These are phyloP conservation scores for Calcarius lapponicus DNA, from an alignment of 2,797 vertebrate genomes.

Conservation along the genomic window DNA sequence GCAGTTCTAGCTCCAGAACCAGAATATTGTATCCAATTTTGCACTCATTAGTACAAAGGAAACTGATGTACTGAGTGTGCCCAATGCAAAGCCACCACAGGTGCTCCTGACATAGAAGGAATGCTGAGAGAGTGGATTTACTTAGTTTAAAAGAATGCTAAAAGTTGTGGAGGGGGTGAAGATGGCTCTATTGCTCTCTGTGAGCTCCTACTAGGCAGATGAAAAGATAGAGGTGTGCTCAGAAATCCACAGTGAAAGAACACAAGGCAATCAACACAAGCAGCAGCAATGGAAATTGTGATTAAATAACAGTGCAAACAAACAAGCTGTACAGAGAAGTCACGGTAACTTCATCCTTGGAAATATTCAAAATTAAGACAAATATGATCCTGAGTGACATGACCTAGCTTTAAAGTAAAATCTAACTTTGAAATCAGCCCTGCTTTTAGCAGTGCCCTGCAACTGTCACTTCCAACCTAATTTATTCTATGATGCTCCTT, in stretches of 20 bases:
- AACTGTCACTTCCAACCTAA: slow-evolving; percentile 31
- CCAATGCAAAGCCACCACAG: neutral
- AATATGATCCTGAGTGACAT: neutral
- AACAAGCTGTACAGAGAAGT: neutral
- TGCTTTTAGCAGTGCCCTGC: neutral
- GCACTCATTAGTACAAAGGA: neutral
- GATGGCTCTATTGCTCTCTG: neutral
- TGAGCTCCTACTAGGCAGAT: neutral
- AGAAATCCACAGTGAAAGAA: neutral
- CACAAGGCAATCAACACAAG: neutral
- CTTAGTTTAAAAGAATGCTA: neutral
- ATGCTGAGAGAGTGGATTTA: neutral
- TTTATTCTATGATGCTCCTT: neutral
- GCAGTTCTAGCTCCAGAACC: neutral
- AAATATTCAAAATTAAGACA: neutral
- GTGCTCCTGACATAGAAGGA: neutral
- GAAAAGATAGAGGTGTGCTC: neutral
- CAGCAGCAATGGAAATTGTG: neutral
- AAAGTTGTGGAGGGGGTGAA: neutral
- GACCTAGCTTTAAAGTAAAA: neutral
- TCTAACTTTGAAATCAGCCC: neutral
- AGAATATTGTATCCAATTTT: neutral
- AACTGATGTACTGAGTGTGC: neutral
- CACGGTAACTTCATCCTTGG: neutral
- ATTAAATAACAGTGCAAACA: neutral